Evolutionary conservation across 1,140 invertebrate species (phyloP), one percentile per base, ranked within the genome.

Genomic region (Latrodectus geometricus): DNA sequence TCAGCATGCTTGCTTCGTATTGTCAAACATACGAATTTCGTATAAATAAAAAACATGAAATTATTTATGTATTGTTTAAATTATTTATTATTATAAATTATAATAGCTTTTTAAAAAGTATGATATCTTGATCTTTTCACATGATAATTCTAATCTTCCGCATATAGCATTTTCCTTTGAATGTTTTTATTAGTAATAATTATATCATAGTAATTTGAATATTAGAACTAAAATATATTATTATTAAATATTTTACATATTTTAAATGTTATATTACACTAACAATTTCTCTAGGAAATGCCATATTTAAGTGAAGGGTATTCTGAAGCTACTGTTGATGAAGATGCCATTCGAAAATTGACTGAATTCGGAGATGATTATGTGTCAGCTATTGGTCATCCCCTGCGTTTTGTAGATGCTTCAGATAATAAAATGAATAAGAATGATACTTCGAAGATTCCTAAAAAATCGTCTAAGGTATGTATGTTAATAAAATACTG

Each of bases 361-460:
- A 91, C 97, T 77, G 95, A 97, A 90, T 97, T 97, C 90, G 96
- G 96, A 49, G 96, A 97, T 90, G 96, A 97, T 92, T 97, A 97
- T 91, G 93, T 96, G 89, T 95, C 94, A 89, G 96, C 95, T 90
- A 92, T 97, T 49, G 96, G 97, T 91, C 96, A 95, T 88, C 95
- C 85, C 9, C 21, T 75, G 23, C 68, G 83, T 12, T 72, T 56
- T 8, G 12, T 86, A 9, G 75, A 86, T 20, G 0, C 50, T 9
- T 15, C 23, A 4, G 68, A 72, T 23, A 48, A 20, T n/a, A 61
- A 50, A 48, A 74, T 21, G 11, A 72, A 54, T 12, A 70, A 78
- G 48, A n/a, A n/a, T 4, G 74, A 86, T 50, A 23, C 21, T 56
- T 20, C 74, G 3, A 77, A 65, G 17, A 77, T 66, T 3, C 83